A percentile compares a stretch with the other conserved stretches of the same genome.
Conservation (phyloP, 2,797 vertebrate species). For the Odontamblyopus lacepedii region DNA sequence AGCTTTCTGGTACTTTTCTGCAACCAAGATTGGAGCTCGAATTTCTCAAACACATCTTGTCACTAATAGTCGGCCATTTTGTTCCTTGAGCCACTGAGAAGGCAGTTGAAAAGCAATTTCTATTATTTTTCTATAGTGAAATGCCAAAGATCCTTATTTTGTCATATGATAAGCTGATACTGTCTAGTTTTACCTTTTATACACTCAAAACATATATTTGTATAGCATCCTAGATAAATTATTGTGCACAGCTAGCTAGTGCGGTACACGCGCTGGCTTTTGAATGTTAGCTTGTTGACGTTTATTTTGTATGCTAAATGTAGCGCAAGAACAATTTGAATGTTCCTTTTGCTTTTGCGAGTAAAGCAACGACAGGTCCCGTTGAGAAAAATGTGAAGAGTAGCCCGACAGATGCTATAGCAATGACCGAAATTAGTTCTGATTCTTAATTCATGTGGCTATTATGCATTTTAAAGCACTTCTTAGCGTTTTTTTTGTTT, state of each 20-base stretch:
- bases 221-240: conserved; percentile 14
- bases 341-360: not conserved
- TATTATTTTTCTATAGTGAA: conserved; percentile 12
- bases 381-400: conserved; percentile 3
- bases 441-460: not conserved
- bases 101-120: conserved; percentile 12
- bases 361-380: conserved; percentile 2
- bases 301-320: conserved; percentile 7
- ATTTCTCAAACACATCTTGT: conserved; percentile 55
- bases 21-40: conserved; percentile 55
- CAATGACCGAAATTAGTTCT: not conserved
- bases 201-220: conserved; percentile 35
- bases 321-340: conserved; percentile 14
- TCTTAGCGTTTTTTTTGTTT: not conserved
- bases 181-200: conserved; percentile 53
- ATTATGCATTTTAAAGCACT: conserved; percentile 24
- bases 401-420: not conserved
- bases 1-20: conserved; percentile 44
- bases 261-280: not conserved
- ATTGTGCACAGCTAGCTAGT: conserved; percentile 12
- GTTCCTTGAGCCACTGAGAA: conserved; percentile 21
- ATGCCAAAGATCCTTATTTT: conserved; percentile 9
- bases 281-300: conserved; percentile 5
- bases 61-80: conserved; percentile 38
- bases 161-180: conserved; percentile 8